phyloP scores from a whole-genome alignment of 1,140 invertebrate species.

The Drosophila athabasca region DNA sequence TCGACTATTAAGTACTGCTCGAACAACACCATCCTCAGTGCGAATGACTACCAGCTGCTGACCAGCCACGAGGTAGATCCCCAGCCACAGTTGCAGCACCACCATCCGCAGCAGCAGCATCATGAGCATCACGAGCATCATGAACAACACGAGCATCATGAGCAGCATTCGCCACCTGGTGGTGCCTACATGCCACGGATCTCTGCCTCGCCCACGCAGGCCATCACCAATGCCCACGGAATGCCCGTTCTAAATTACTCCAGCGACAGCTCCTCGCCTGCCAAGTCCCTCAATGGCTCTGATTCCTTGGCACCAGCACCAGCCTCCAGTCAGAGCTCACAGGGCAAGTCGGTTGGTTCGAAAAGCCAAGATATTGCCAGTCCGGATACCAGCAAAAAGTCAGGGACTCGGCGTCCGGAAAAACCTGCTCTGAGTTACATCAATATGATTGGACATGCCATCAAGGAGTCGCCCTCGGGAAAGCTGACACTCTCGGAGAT shows the following conservation, averaged over 20 bases:
- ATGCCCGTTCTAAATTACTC: conserved; percentile 61
- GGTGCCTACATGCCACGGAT: conserved; percentile 46
- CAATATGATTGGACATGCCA: conserved; percentile 98
- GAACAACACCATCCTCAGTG: conserved; percentile 72
- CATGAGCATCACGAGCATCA: conserved; percentile 33
- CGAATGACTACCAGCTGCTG: conserved; percentile 61
- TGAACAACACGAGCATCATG: conserved; percentile 10
- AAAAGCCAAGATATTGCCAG: conserved; percentile 45
- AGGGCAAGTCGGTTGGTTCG: conserved; percentile 9
- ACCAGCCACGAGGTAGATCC: conserved; percentile 59
- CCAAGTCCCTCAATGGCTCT: conserved; percentile 60
- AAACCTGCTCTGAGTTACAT: conserved; percentile 99
- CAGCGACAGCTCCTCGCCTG: conserved; percentile 64
- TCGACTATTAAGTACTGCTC: conserved; percentile 82
- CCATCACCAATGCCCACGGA: conserved; percentile 57
- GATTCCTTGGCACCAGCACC: conserved; percentile 28
- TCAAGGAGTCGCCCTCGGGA: conserved; percentile 94
- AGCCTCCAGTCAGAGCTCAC: conserved; percentile 19
- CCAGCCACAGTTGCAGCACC: conserved; percentile 25
- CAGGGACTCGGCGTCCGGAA: conserved; percentile 91
- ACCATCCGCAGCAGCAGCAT: conserved; percentile 43
- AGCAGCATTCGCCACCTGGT: conserved; percentile 50
- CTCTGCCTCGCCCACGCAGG: conserved; percentile 56
- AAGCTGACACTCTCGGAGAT: conserved; percentile 95
- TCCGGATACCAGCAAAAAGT: conserved; percentile 79